Evolutionary conservation across 64 coral and sea anemone genomes (phyloP), one percentile per base, ranked within the genome.

Genomic region (Pocillopora verrucosa): DNA sequence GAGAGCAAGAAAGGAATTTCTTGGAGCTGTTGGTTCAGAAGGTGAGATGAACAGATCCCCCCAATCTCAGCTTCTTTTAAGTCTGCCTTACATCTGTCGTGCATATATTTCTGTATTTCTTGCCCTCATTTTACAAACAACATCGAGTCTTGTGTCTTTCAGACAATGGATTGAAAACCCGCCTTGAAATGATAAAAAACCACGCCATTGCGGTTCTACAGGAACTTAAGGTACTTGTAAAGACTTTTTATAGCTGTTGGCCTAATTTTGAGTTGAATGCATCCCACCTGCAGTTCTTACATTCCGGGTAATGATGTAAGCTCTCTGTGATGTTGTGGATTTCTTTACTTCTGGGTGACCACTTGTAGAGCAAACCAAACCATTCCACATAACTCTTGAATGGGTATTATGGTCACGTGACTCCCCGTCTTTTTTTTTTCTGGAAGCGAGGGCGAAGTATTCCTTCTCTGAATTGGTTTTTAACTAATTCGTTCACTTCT

Each of bases 1-100:
- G n/a, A 95, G 92, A 76, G 78, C 93, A 61, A 94, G 96, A 26
- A 93, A 93, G 74, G 96, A 98, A 86, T 98, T 98, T 36, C 88
- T 98, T 4, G 96, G 80, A 20, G 89, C 93, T 70, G 91, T 98
- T 0, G 91, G 57, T 1, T 76, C 88, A 75, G 96, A 98, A 93
- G 93, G 96, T 98, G 61, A 88, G 34, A 56, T 16, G 26, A 34
- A 25, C 26, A 22, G 16, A 10, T 37, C 19, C n/a, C 10, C 16
- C 20, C 1, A 56, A 45, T 1, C 67, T 24, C 25, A 7, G 7
- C 10, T 24, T 70, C 25, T 24, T 20, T 25, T 24, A 25, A 24
- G 67, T 63, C 67, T 70, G 20, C 22, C 10, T 20, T n/a, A 24
- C 41, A 67, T 67, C 15, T 20, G 13, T 15, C 16, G 15, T 16